Evolutionary conservation across 2,113 vertebrate genomes (phyloP).

Genomic region (Clupea harengus): DNA sequence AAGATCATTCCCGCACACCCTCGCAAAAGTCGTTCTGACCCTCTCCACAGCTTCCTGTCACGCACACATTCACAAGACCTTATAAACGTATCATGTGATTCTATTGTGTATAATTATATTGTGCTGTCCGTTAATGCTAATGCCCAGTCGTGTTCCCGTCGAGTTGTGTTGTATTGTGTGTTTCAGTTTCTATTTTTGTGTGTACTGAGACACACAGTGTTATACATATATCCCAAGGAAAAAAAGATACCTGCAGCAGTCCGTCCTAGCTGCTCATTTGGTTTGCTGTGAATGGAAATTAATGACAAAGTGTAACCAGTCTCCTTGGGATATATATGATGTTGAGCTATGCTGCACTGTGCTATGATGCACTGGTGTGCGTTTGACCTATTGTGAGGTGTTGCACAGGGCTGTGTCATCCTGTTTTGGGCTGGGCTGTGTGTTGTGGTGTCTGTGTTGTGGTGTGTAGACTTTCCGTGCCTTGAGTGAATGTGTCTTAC

Average conservation of each 20-base stretch:
- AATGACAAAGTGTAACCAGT: background rate
- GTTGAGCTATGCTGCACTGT: too few relatives aligned
- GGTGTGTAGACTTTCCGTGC: background rate
- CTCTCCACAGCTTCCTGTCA: background rate
- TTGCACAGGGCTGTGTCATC: too few relatives aligned
- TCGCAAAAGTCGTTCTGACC: background rate
- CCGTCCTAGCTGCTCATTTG: background rate
- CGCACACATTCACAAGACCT: background rate
- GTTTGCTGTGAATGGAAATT: background rate
- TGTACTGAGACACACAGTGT: too few relatives aligned
- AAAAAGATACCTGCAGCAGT: background rate
- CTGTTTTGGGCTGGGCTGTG: background rate
- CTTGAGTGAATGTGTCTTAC: background rate
- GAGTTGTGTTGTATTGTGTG: too few relatives aligned
- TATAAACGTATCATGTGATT: too few relatives aligned
- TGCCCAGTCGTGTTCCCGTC: too few relatives aligned
- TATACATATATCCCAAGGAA: too few relatives aligned
- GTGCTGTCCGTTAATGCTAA: too few relatives aligned
- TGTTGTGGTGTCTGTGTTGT: background rate
- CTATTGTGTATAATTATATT: too few relatives aligned
- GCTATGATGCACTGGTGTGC: too few relatives aligned
- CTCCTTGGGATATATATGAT: background rate
- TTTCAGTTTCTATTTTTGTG: too few relatives aligned
- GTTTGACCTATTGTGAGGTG: too few relatives aligned
- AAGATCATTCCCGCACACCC: background rate